Conservation (phyloP, 2,113 vertebrate genomes). For the Naja naja region DNA sequence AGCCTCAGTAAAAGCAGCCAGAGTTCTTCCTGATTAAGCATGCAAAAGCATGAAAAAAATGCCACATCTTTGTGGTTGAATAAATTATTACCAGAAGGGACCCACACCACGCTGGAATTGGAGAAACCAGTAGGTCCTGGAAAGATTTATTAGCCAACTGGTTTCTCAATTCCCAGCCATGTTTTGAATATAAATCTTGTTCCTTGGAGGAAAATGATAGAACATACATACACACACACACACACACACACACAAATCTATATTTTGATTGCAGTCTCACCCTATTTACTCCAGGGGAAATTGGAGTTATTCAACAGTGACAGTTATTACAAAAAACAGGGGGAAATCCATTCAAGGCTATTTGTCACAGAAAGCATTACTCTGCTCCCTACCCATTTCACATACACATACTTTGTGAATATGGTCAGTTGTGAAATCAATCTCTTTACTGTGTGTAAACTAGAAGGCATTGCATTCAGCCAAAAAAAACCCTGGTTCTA, state of each 20-base stretch:
- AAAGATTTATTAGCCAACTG: background rate
- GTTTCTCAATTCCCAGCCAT: background rate
- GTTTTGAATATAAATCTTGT: background rate
- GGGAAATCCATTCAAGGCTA: background rate
- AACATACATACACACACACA: no score
- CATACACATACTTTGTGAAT: background rate
- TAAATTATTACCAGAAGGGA: background rate
- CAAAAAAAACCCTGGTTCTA: no score
- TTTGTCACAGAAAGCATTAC: background rate
- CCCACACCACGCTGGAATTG: background rate
- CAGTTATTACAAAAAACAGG: background rate
- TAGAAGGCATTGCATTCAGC: background rate
- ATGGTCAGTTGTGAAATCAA: background rate
- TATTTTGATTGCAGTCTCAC: background rate
- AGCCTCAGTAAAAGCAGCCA: background rate
- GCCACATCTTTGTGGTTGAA: background rate
- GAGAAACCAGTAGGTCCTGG: background rate
- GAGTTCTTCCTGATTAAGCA: background rate
- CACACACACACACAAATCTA: background rate
- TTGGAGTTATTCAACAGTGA: background rate
- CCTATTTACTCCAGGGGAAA: background rate
- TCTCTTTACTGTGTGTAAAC: background rate
- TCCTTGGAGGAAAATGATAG: background rate
- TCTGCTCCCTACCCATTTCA: background rate
- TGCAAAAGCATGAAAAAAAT: background rate